These are phyloP conservation scores for Callyntrura guangdongensis DNA, from an alignment of 2,888 invertebrate species.

Conservation along the genomic window DNA sequence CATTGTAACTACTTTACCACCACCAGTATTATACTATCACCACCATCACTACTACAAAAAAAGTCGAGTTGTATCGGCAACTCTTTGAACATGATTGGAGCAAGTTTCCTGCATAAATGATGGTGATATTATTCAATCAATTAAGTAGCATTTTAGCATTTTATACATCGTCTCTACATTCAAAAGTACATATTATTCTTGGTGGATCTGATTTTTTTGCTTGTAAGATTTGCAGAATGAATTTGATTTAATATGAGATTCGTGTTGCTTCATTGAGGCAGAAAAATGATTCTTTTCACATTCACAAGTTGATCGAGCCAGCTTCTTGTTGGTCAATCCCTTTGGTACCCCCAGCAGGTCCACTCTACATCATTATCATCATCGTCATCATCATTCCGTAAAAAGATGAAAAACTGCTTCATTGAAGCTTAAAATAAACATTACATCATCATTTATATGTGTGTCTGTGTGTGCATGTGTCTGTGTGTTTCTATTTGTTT, in stretches of 20 bases:
- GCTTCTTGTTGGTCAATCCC: conserved; percentile 57
- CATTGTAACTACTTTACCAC: conserved; percentile 51
- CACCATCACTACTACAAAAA: conserved; percentile 39
- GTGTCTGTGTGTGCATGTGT: conserved; percentile 1
- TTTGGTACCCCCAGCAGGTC: conserved; percentile 50
- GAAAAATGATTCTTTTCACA: conserved; percentile 54
- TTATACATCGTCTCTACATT: background rate
- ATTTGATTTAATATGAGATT: conserved; percentile 68
- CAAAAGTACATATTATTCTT: conserved; percentile 17
- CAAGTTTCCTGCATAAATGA: conserved; percentile 78
- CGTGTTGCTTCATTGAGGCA: conserved; percentile 64
- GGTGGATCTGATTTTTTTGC: conserved; percentile 20
- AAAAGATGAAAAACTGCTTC: conserved; percentile 75
- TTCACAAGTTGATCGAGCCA: conserved; percentile 70
- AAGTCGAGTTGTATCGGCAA: conserved; percentile 71
- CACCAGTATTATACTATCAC: conserved; percentile 19
- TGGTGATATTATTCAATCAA: conserved; percentile 78
- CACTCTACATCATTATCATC: background rate
- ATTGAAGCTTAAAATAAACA: conserved; percentile 78
- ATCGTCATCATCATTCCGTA: conserved; percentile 46
- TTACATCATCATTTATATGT: conserved; percentile 69
- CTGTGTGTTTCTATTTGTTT: background rate
- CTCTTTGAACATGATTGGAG: conserved; percentile 78
- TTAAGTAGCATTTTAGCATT: conserved; percentile 65
- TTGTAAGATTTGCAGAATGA: conserved; percentile 57